Evolutionary conservation across 2,113 vertebrate genomes (phyloP), one percentile per base, ranked within the genome.

Genomic region (Indicator indicator): DNA sequence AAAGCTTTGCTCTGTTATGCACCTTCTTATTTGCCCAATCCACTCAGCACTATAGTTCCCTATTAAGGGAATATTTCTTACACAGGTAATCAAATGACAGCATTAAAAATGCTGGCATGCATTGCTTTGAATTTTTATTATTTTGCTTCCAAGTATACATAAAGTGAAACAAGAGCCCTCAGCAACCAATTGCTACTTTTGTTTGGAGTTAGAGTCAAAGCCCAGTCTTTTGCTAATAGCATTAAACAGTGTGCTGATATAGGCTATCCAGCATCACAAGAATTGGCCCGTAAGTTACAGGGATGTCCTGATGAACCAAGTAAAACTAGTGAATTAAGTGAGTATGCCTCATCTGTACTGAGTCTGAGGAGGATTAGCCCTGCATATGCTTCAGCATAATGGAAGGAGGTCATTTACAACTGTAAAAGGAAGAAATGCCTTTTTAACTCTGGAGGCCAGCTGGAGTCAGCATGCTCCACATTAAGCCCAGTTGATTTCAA

Each of bases 241-340:
- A 3, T 19, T 30, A 3, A 83, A 18, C 7, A 56, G 38, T 0
- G 11, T 52, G 48, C 18, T 64, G 50, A n/a, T 0, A 4, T 33
- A 73, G 54, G 9, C 58, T 16, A 32, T 5, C 20, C 28, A 63
- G 64, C 12, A 59, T 59, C 46, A 54, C 32, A n/a, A 26, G 48
- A n/a, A 17, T 0, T 16, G 56, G 19, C 58, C 58, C 7, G 0
- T 8, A 82, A 86, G 9, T 21, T 56, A 56, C 26, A 38, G 48
- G 9, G 46, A 64, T 42, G 24, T 32, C 19, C 38, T 6, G 42
- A 62, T 0, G 0, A 73, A 68, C 32, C 3, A 52, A 52, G 32
- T 40, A 91, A 80, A 88, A 70, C 12, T 6, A 64, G 28, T 2
- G 2, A 50, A 83, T 16, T 40, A 36, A 24, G 46, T 9, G 16